A percentile compares a stretch with the other conserved stretches of the same genome.
These are phyloP conservation scores for Lytechinus variegatus DNA, from an alignment of 35 echinoderm and acorn worm species.

Conservation along the genomic window DNA sequence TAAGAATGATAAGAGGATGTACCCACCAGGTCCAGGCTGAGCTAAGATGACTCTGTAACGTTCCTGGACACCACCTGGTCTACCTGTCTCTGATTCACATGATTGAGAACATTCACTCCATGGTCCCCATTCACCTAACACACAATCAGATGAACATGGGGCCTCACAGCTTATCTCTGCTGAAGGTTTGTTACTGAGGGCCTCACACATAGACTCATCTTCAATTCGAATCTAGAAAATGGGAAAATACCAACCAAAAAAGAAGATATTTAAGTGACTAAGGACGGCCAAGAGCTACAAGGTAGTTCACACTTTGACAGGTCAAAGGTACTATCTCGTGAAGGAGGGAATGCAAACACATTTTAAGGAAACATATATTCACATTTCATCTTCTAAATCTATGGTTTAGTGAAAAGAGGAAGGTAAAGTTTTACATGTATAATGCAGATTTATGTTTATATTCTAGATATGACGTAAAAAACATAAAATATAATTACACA, in stretches of 20 bases:
- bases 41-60: conserved; percentile 73
- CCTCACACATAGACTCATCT: conserved; percentile 55
- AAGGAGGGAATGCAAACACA: too few species aligned
- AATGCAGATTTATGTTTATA: too few species aligned
- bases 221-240: conserved; percentile 20
- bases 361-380: too few species aligned
- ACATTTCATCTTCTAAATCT: too few species aligned
- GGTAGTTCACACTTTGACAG: too few species aligned
- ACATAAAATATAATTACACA: too few species aligned
- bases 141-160: conserved; percentile 91
- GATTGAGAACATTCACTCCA: conserved; percentile 84
- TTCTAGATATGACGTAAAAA: too few species aligned
- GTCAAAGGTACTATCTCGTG: too few species aligned
- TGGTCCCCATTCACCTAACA: conserved; percentile 72
- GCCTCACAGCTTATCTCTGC: conserved; percentile 61
- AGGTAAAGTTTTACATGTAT: too few species aligned
- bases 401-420: too few species aligned
- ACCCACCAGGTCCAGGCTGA: conserved; percentile 71
- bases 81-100: conserved; percentile 61
- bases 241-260: neutral
- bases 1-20: neutral
- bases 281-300: too few species aligned
- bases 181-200: conserved; percentile 49
- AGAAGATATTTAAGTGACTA: neutral
- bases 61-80: conserved; percentile 69